Evolutionary conservation across 1,140 invertebrate genomes (phyloP).

Genomic region (Caenorhabditis inopinata): DNA sequence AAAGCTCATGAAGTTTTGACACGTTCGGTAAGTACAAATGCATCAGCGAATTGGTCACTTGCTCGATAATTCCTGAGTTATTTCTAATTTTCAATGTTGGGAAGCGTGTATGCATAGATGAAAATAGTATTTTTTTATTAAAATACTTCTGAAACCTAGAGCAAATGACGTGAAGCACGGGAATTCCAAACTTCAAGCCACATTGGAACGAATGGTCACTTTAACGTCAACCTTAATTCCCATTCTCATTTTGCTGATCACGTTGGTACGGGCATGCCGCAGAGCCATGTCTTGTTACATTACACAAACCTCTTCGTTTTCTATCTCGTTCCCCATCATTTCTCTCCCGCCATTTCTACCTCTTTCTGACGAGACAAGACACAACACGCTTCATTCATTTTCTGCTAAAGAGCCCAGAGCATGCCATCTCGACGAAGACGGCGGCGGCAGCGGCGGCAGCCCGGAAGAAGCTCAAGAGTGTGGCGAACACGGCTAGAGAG

Average conservation of each 20-base stretch:
- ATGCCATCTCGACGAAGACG: neutral
- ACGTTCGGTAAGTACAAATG: no score
- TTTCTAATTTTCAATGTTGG: no score
- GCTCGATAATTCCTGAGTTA: no score
- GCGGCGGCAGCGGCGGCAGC: neutral
- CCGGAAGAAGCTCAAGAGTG: neutral
- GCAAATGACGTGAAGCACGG: no score
- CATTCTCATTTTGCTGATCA: constrained; percentile 6
- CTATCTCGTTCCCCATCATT: neutral
- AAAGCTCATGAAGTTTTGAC: no score
- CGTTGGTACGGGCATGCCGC: constrained; percentile 21
- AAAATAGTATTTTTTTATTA: no score
- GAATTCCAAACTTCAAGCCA: no score
- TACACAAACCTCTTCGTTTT: neutral
- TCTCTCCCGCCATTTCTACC: neutral
- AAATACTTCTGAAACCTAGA: no score
- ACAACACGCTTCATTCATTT: constrained; percentile 25
- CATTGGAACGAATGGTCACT: neutral
- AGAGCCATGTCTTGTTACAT: constrained; percentile 32
- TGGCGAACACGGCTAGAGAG: constrained; percentile 26
- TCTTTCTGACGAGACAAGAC: constrained; percentile 16
- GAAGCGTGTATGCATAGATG: no score
- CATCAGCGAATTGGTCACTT: no score
- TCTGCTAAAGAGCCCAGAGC: constrained; percentile 12
- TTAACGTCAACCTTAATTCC: neutral